A percentile compares a stretch with the other conserved stretches of the same genome.
Conservation (phyloP, 2,888 invertebrate species). For the Callyntrura sp. region DNA sequence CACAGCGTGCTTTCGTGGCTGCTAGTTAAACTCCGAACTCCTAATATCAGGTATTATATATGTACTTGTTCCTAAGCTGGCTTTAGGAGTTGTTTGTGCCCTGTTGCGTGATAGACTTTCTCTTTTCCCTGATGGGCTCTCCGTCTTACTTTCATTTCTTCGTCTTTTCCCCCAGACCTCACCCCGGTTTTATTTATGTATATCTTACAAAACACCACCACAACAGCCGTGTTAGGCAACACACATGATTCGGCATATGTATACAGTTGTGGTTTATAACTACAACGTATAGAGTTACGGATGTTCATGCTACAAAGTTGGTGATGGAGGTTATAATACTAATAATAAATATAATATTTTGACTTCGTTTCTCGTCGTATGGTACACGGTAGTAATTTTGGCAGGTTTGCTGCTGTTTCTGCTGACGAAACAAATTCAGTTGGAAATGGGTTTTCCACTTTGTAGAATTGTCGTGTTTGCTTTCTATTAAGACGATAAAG, state of each 20-base stretch:
- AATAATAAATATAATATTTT: slow-evolving; percentile 30
- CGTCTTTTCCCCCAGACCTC: neutral
- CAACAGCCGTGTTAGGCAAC: neutral
- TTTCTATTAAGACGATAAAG: slow-evolving; percentile 46
- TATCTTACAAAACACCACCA: too few species aligned
- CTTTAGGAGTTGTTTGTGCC: slow-evolving; percentile 33
- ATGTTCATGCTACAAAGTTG: slow-evolving; percentile 37
- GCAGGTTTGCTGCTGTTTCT: neutral
- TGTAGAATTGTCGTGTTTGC: slow-evolving; percentile 53
- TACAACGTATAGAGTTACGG: too few species aligned
- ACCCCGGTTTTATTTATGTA: slow-evolving; percentile 19
- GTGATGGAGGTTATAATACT: slow-evolving; percentile 6
- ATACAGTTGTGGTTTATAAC: too few species aligned
- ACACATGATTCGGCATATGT: neutral
- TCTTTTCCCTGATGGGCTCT: slow-evolving; percentile 46
- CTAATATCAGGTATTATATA: slow-evolving; percentile 9
- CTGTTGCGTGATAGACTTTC: slow-evolving; percentile 65
- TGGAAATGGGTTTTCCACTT: slow-evolving; percentile 40
- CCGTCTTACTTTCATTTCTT: slow-evolving; percentile 40
- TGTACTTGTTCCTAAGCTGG: slow-evolving; percentile 10
- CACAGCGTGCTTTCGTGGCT: too few species aligned
- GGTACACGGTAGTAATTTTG: neutral
- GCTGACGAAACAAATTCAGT: slow-evolving; percentile 32
- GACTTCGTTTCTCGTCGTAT: slow-evolving; percentile 26
- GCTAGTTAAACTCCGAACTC: too few species aligned